Evolutionary conservation across 1,140 invertebrate species (phyloP).

Genomic region (Neocloeon triangulifer): DNA sequence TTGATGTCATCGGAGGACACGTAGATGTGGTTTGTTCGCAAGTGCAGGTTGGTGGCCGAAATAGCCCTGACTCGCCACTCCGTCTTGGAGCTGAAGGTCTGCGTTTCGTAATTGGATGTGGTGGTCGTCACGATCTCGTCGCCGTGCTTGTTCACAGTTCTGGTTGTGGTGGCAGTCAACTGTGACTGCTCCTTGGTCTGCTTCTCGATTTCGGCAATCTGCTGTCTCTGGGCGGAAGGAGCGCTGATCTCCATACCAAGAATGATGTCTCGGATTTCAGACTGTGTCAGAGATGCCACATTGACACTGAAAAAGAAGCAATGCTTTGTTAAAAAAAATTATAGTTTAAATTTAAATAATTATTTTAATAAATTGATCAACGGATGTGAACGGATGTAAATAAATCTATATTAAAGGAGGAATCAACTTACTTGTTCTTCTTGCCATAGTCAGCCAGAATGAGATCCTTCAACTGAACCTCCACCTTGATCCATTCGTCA

Average conservation of each 20-base stretch:
- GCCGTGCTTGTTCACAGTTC: constrained; percentile 97
- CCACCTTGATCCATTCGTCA: constrained; percentile 99
- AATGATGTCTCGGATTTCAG: constrained; percentile 97
- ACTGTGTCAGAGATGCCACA: constrained; percentile 94
- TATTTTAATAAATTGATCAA: not conserved
- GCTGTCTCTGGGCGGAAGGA: constrained; percentile 92
- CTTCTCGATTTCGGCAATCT: constrained; percentile 99
- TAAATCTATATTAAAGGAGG: too few species aligned
- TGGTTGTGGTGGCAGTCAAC: constrained; percentile 89
- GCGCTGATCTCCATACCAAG: constrained; percentile 99
- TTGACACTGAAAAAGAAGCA: constrained; percentile 48
- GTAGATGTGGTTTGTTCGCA: constrained; percentile 98
- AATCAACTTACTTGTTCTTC: constrained; percentile 82
- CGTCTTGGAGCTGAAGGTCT: constrained; percentile 94
- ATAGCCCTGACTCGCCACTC: constrained; percentile 98
- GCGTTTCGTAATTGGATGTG: constrained; percentile 96
- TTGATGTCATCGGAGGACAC: constrained; percentile 98
- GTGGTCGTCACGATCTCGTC: constrained; percentile 99
- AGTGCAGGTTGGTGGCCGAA: constrained; percentile 92
- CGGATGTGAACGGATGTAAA: too few species aligned
- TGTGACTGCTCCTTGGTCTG: constrained; percentile 99
- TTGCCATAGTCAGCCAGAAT: constrained; percentile 99
- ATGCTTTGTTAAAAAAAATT: not conserved
- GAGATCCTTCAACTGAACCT: constrained; percentile 93
- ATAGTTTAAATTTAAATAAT: too few species aligned